Percentiles rank a stretch among this genome's conserved stretches.
Evolutionary conservation across 2,888 invertebrate genomes (phyloP).

Genomic region (Eucera pruinosa): DNA sequence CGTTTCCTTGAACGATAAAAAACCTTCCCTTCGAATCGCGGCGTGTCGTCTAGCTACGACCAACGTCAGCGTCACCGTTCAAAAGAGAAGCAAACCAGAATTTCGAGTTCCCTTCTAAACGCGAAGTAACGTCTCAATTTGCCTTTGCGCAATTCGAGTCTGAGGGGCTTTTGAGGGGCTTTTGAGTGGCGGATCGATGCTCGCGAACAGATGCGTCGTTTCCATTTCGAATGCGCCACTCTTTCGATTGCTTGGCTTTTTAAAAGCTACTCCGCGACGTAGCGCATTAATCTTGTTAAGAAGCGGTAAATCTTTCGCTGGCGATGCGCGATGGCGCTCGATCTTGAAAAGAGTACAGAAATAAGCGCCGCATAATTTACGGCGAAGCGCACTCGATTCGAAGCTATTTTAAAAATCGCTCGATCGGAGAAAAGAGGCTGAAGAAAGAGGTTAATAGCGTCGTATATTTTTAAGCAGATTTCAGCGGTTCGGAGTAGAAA

Average conservation of each 20-base stretch:
- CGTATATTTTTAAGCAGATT: slow-evolving; percentile 63
- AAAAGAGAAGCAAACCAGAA: neutral
- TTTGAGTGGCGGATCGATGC: too few species aligned
- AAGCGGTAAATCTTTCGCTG: too few species aligned
- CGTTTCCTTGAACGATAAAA: neutral
- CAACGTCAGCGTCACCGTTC: neutral
- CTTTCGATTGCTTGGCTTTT: too few species aligned
- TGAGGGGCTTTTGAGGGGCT: too few species aligned
- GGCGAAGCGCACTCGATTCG: slow-evolving; percentile 25
- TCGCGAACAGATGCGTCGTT: too few species aligned
- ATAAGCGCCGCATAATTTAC: slow-evolving; percentile 26
- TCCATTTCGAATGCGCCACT: too few species aligned
- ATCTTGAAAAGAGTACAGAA: slow-evolving; percentile 1
- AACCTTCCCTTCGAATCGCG: neutral
- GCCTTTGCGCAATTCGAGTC: slow-evolving; percentile 1
- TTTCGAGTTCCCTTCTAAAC: too few species aligned
- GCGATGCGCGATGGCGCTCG: neutral
- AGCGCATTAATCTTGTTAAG: too few species aligned
- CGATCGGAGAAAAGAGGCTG: slow-evolving; percentile 29
- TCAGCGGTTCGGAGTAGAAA: slow-evolving; percentile 41
- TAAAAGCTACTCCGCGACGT: too few species aligned
- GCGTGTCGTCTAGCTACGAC: too few species aligned
- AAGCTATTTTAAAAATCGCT: slow-evolving; percentile 43
- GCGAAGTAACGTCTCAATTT: neutral
- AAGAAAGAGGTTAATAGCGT: slow-evolving; percentile 28